Conservation (phyloP, 2,797 vertebrate species). For the Melanotaenia maccullochi region DNA sequence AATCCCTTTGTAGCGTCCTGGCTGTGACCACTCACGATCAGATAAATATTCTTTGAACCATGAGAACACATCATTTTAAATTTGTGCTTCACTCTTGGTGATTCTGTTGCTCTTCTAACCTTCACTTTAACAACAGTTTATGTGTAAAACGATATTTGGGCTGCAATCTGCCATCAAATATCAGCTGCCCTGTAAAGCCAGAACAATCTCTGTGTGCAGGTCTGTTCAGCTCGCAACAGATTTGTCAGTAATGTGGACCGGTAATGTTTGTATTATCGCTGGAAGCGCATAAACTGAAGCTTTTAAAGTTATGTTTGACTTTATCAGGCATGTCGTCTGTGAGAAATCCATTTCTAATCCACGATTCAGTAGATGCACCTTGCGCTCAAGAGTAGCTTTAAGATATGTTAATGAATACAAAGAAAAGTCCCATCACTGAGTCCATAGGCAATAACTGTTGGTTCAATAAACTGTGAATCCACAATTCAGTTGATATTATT, state of each 20-base stretch:
- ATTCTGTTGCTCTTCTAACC: conserved; percentile 51
- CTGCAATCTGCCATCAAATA: conserved; percentile 65
- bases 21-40: conserved; percentile 26
- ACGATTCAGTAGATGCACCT: conserved; percentile 36
- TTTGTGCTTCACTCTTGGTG: conserved; percentile 48
- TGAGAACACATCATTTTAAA: conserved; percentile 56
- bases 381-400: conserved; percentile 51
- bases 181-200: conserved; percentile 67
- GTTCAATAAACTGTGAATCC: conserved; percentile 15
- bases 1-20: conserved; percentile 26
- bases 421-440: conserved; percentile 14
- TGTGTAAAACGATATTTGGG: conserved; percentile 69
- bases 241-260: conserved; percentile 58
- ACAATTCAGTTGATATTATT: neutral
- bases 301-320: conserved; percentile 56
- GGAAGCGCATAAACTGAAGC: conserved; percentile 40
- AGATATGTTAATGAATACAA: conserved; percentile 64
- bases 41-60: conserved; percentile 47
- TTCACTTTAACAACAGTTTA: conserved; percentile 67
- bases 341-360: conserved; percentile 22
- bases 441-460: conserved; percentile 26
- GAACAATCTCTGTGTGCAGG: conserved; percentile 59
- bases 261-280: conserved; percentile 52
- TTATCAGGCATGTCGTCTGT: conserved; percentile 63
- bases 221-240: conserved; percentile 69